Percentiles rank a stretch among this genome's conserved stretches.
phyloP scores from a whole-genome alignment of 1,140 invertebrate genomes.

The Pseudomyrmex gracilis region DNA sequence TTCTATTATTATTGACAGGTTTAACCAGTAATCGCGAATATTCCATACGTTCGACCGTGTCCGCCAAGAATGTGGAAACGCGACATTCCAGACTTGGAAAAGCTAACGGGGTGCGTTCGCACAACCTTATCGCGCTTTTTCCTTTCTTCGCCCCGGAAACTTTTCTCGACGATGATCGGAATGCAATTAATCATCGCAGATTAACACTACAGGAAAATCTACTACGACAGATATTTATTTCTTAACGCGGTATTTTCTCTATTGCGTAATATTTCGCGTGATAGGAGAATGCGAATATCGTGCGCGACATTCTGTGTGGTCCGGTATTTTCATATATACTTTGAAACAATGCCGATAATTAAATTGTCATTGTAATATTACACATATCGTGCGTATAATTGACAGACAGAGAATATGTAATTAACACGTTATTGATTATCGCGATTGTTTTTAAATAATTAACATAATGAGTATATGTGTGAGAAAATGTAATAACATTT shows the following conservation, averaged over 20 bases:
- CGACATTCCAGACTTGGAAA: slow-evolving; percentile 59
- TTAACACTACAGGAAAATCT: slow-evolving; percentile 4
- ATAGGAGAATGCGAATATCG: too few species aligned
- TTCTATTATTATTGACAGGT: not conserved
- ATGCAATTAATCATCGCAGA: too few species aligned
- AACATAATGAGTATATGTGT: too few species aligned
- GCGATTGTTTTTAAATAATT: too few species aligned
- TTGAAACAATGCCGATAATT: too few species aligned
- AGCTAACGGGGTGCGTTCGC: slow-evolving; percentile 20
- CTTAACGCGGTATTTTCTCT: not conserved
- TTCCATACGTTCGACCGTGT: slow-evolving; percentile 18
- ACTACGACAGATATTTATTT: not conserved
- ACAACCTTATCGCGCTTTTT: slow-evolving; percentile 14
- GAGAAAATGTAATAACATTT: too few species aligned
- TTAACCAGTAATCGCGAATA: not conserved
- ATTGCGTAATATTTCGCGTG: too few species aligned
- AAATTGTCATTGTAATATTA: too few species aligned
- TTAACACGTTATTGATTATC: too few species aligned
- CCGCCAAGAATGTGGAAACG: slow-evolving; percentile 61
- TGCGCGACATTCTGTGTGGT: not conserved
- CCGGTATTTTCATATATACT: too few species aligned
- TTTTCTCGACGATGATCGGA: not conserved
- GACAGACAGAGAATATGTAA: too few species aligned
- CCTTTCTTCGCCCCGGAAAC: not conserved
- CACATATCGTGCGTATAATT: too few species aligned